These are phyloP conservation scores for Phalera bucephala DNA, from an alignment of 2,888 invertebrate species.

Conservation along the genomic window DNA sequence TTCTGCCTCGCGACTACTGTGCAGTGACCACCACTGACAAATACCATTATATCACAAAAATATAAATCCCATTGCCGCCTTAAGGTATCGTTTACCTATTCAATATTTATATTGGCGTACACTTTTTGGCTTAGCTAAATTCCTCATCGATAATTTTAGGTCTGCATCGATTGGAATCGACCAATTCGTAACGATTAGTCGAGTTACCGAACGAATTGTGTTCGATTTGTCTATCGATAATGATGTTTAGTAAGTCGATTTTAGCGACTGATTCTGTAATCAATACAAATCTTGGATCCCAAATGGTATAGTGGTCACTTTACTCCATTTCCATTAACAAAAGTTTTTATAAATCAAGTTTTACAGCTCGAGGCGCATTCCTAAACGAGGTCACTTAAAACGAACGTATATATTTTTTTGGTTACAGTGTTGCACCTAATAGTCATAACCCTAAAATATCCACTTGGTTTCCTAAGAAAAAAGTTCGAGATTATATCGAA, in stretches of 20 bases:
- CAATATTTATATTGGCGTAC: slow-evolving; percentile 59
- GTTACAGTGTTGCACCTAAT: slow-evolving; percentile 67
- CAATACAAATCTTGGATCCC: neutral
- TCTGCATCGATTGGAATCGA: slow-evolving; percentile 27
- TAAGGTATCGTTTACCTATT: slow-evolving; percentile 40
- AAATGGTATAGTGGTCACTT: no score
- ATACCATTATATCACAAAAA: slow-evolving; percentile 61
- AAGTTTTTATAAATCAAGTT: no score
- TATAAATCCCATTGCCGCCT: slow-evolving; percentile 54
- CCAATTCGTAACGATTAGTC: slow-evolving; percentile 5
- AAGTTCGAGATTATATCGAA: slow-evolving; percentile 6
- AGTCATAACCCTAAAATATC: slow-evolving; percentile 68
- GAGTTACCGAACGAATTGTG: neutral
- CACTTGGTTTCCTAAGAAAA: slow-evolving; percentile 10
- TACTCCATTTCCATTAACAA: slow-evolving; percentile 8
- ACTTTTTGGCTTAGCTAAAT: slow-evolving; percentile 74
- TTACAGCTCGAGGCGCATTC: slow-evolving; percentile 21
- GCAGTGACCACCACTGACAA: slow-evolving; percentile 35
- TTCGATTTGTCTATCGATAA: neutral
- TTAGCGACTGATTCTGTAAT: neutral
- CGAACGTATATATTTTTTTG: slow-evolving; percentile 64
- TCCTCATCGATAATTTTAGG: slow-evolving; percentile 31
- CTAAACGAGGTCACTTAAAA: slow-evolving; percentile 57
- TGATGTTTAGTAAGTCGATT: neutral
- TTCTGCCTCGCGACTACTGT: no score